Base-by-base conservation (phyloP, 1,140 invertebrate genomes). In the Rhizoglyphus robini region DNA sequence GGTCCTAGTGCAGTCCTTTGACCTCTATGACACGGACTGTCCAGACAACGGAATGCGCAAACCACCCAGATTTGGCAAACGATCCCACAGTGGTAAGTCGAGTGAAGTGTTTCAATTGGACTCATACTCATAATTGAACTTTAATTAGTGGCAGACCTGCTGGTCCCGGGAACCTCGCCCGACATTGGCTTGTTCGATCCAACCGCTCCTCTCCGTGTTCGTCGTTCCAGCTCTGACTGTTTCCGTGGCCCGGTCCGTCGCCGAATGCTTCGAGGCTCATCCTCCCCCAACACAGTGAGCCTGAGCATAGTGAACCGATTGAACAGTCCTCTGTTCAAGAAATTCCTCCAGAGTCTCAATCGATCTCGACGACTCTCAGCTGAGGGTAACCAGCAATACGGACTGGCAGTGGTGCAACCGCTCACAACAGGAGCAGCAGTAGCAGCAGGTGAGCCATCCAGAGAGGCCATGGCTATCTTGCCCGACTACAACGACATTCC, bases 11-110 rank as follows among this genome's bases (percentile, higher is more conserved):
- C 18, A 18, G 18, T 41, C 18, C 36, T n/a, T 13, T 27, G 27
- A 38, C 27, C 3, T 60, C 2, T n/a, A 27, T 4, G 63, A 64
- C 41, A 13, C 20, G 18, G 63, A 64, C 25, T 64, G 63, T 38
- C n/a, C 29, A 30, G 47, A 64, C 27, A 48, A 49, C 31, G 47
- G 18, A 3, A 49, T 64, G 47, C 63, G 63, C 23, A 48, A 48
- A 38, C 46, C 46, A 23, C 63, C 63, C 15, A 41, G 63, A 23
- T 64, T 64, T 36, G 63, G 63, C 29, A 64, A 64, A 38, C 38
- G 63, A 8, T 63, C 61, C 20, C 51, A 54, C 8, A 54, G 23
- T 54, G 51, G 51, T 54, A 54, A 5, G 51, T 32, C 23, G 20
- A 41, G 18, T 41, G 8, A 18, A 41, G 8, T 41, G 36, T 11